A percentile compares a stretch with the other conserved stretches of the same genome.
Evolutionary conservation across 2,888 invertebrate species (phyloP).

Genomic region (Eilema griseolum): DNA sequence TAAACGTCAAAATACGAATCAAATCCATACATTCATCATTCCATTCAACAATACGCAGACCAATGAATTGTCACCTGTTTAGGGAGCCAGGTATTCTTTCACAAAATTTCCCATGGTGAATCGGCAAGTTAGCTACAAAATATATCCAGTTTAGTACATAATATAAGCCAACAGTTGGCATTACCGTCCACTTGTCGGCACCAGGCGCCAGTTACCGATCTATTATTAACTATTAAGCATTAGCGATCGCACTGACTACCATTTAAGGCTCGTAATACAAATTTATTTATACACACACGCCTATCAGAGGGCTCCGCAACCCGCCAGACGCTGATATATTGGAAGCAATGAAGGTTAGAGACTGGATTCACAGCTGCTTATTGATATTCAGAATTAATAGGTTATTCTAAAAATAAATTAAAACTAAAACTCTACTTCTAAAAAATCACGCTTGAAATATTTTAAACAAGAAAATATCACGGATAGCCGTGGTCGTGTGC

Average conservation of each 20-base stretch:
- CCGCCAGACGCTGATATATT: neutral
- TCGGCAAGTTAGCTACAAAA: neutral
- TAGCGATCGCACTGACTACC: neutral
- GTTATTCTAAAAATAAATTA: neutral
- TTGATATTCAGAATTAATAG: neutral
- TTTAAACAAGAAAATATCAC: too few species aligned
- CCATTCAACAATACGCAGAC: too few species aligned
- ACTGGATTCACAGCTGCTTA: neutral
- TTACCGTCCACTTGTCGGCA: neutral
- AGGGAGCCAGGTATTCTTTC: too few species aligned
- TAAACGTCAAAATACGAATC: too few species aligned
- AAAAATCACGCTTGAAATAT: too few species aligned
- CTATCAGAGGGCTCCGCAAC: conserved; percentile 1
- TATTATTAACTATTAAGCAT: neutral
- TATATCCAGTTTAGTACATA: neutral
- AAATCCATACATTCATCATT: too few species aligned
- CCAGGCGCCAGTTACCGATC: neutral
- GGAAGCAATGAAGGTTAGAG: neutral
- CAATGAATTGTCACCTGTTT: too few species aligned
- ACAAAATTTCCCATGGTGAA: too few species aligned
- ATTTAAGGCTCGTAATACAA: neutral
- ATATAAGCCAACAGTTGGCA: neutral
- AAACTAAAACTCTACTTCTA: too few species aligned
- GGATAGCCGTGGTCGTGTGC: too few species aligned
- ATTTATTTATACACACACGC: neutral